phyloP scores from a whole-genome alignment of 2,888 invertebrate species.

The Ectemnius lituratus region DNA sequence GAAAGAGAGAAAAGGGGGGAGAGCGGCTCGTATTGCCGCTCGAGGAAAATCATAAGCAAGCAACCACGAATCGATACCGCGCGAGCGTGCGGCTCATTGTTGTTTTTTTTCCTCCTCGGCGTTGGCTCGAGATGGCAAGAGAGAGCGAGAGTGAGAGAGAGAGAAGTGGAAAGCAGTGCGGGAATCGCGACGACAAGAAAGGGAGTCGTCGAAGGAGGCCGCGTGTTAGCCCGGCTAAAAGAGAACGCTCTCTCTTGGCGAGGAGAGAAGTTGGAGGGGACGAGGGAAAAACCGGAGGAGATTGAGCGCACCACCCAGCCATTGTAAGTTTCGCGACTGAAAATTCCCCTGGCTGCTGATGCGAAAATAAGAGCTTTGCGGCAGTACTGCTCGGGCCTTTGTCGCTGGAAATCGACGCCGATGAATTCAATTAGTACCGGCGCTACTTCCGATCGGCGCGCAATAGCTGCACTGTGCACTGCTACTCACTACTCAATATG shows the following conservation, averaged over 20 bases:
- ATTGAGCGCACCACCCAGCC: constrained; percentile 22
- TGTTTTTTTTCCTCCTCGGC: constrained; percentile 5
- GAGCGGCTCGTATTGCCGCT: constrained; percentile 27
- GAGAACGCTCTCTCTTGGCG: neutral
- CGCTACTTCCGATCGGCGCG: too few relatives aligned
- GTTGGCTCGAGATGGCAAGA: neutral
- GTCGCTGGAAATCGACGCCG: neutral
- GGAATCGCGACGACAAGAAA: neutral
- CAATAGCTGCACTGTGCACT: too few relatives aligned
- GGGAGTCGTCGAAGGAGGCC: neutral
- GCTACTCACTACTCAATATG: too few relatives aligned
- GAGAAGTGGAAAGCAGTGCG: neutral
- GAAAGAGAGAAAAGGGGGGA: too few relatives aligned
- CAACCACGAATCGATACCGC: constrained; percentile 42
- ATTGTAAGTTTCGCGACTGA: too few relatives aligned
- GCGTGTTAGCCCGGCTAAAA: neutral
- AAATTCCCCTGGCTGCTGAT: neutral
- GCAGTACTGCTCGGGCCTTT: neutral
- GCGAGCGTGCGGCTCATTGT: constrained; percentile 14
- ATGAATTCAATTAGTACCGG: constrained; percentile 6
- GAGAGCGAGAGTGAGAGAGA: neutral
- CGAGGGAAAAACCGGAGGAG: neutral
- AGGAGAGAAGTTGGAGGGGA: neutral
- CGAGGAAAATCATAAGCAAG: constrained; percentile 50
- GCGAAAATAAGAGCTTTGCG: constrained; percentile 5